Evolutionary conservation across 2,797 vertebrate species (phyloP), one percentile per base, ranked within the genome.

Genomic region (Catostomus latipinnis): DNA sequence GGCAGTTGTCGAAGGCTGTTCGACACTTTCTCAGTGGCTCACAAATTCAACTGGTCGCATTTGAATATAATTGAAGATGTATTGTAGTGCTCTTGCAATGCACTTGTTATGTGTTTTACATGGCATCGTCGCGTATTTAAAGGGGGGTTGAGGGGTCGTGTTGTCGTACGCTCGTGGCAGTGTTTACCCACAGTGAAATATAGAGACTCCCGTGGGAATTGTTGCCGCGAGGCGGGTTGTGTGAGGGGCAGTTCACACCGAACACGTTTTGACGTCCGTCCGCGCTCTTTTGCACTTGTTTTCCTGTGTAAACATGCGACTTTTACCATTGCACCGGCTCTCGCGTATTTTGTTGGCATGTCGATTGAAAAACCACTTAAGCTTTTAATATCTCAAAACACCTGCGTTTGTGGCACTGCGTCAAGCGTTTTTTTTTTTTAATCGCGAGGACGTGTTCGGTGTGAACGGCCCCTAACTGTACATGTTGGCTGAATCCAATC

Each of bases 1-100:
- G 69, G 50, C 58, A 71, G 76, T 63, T 91, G 91, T 90, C 81
- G 83, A 87, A 54, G 74, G 54, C 86, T 74, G 74, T 80, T 60
- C 69, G 83, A 86, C 88, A 89, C 84, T 84, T 82, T 81, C 80
- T 81, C 22, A 34, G 34, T 34, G 34, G 2, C 34, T 34, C 71
- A 68, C 34, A 34, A 34, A 34, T 71, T 68, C 49, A 63, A 50
- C 53, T 18, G 22, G 13, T 4, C 46, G 7, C 67, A n/a, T 79
- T 49, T 77, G 6, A 63, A 46, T 5, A 12, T 11, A 49, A 13
- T 34, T 16, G 0, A 1, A 8, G 6, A 22, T n/a, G 8, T 18
- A 6, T 18, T 6, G 6, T 2, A 58, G n/a, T 34, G 34, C 34
- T 34, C 34, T 1, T 34, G 34, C 2, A 34, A 34, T 34, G 34